Conservation (phyloP, 2,797 vertebrate species). For the Pteronotus mesoamericanus region DNA sequence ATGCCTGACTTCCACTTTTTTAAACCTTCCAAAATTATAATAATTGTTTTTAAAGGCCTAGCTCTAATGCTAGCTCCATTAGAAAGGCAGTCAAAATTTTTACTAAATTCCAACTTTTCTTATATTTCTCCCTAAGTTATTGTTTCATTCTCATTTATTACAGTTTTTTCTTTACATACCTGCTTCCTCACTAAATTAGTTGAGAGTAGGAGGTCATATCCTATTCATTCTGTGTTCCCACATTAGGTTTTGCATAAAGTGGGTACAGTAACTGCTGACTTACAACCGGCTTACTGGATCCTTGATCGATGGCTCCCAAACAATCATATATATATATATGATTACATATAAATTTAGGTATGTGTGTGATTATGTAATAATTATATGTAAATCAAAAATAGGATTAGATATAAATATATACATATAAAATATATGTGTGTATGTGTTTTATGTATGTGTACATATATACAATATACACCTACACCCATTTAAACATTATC, state of each 20-base stretch:
- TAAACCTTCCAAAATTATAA: neutral
- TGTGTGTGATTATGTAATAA: no score
- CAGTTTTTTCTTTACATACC: neutral
- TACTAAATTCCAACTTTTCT: neutral
- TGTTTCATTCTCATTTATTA: neutral
- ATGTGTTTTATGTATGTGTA: neutral
- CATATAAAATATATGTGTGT: neutral
- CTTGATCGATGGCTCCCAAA: neutral
- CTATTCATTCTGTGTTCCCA: neutral
- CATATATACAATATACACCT: neutral
- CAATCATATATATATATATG: neutral
- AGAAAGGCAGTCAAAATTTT: neutral
- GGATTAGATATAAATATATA: neutral
- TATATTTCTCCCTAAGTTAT: neutral
- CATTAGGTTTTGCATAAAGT: neutral
- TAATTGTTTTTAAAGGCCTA: neutral
- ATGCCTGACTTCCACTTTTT: neutral
- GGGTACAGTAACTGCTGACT: neutral
- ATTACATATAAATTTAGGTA: no score
- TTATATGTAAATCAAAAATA: neutral
- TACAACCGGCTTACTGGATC: neutral
- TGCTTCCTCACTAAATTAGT: neutral
- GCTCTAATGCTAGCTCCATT: neutral
- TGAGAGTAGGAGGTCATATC: neutral
- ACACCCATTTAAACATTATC: neutral